A percentile compares a stretch with the other conserved stretches of the same genome.
Evolutionary conservation across 2,888 invertebrate species (phyloP).

Genomic region (Dynastes maya): DNA sequence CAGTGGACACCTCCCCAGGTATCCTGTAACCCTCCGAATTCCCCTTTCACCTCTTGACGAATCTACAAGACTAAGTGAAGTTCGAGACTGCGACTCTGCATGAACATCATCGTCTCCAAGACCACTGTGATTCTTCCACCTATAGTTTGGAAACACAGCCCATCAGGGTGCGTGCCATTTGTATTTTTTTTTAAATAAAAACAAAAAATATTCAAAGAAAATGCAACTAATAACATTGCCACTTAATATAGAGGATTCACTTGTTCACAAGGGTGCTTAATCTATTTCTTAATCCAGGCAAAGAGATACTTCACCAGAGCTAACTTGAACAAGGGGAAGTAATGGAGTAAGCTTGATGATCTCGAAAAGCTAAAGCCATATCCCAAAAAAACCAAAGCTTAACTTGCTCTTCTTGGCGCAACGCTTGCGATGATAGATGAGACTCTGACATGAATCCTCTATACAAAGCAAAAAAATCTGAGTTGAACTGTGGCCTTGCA

Average conservation of each 20-base stretch:
- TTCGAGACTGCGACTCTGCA: slow-evolving; percentile 61
- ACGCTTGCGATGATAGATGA: slow-evolving; percentile 20
- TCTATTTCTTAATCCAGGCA: neutral
- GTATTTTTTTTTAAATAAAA: slow-evolving; percentile 32
- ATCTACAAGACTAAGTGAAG: slow-evolving; percentile 61
- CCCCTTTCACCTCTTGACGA: slow-evolving; percentile 62
- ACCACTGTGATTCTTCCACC: slow-evolving; percentile 67
- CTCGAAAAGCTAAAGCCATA: slow-evolving; percentile 37
- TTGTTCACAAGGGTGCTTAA: slow-evolving; percentile 16
- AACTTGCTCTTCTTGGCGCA: neutral
- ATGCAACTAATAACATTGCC: slow-evolving; percentile 56
- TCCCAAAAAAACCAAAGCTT: slow-evolving; percentile 21
- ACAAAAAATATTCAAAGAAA: slow-evolving; percentile 26
- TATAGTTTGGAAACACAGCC: slow-evolving; percentile 72
- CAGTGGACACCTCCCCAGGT: slow-evolving; percentile 70
- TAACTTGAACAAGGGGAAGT: neutral
- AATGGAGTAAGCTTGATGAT: slow-evolving; percentile 27
- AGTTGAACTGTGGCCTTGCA: slow-evolving; percentile 53
- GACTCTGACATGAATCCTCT: slow-evolving; percentile 53
- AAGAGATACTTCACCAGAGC: neutral
- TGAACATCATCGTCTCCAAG: slow-evolving; percentile 57
- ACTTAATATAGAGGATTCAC: slow-evolving; percentile 54
- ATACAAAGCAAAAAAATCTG: slow-evolving; percentile 53
- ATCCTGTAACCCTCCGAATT: slow-evolving; percentile 66
- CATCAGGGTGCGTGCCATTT: slow-evolving; percentile 65